These are phyloP conservation scores for Zoroaster sp. DNA, from an alignment of 53 echinoderm and acorn worm genomes.

Conservation along the genomic window DNA sequence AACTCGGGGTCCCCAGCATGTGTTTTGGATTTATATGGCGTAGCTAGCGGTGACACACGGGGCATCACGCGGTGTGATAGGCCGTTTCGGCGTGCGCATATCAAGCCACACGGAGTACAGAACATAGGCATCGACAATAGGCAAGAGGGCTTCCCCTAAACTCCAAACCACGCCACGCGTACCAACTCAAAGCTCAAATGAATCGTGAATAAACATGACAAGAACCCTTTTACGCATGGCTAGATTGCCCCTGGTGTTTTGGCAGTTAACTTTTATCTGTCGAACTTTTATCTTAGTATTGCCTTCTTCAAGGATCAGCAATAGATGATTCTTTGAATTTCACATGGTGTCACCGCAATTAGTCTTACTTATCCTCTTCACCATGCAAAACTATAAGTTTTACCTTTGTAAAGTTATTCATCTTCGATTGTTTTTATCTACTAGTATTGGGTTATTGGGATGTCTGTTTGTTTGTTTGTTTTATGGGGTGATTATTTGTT, in stretches of 20 bases:
- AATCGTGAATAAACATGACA: conserved; percentile 8
- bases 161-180: neutral
- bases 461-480: too few species aligned
- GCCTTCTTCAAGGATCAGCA: too few species aligned
- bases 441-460: too few species aligned
- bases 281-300: too few species aligned
- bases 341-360: too few species aligned
- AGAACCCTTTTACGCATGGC: neutral
- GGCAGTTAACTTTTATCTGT: too few species aligned
- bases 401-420: too few species aligned
- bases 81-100: conserved; percentile 43
- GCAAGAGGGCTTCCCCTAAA: neutral
- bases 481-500: too few species aligned
- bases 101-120: neutral
- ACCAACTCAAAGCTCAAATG: conserved; percentile 2
- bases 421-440: too few species aligned
- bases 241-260: neutral
- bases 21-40: conserved; percentile 50
- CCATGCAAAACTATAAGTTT: too few species aligned
- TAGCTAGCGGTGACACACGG: conserved; percentile 43
- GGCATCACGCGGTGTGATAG: conserved; percentile 38
- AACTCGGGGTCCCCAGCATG: conserved; percentile 50
- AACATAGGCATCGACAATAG: neutral
- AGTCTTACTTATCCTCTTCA: too few species aligned
- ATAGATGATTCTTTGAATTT: too few species aligned